phyloP scores from a whole-genome alignment of 2,888 invertebrate species.

The Callyntrura guangdongensis region DNA sequence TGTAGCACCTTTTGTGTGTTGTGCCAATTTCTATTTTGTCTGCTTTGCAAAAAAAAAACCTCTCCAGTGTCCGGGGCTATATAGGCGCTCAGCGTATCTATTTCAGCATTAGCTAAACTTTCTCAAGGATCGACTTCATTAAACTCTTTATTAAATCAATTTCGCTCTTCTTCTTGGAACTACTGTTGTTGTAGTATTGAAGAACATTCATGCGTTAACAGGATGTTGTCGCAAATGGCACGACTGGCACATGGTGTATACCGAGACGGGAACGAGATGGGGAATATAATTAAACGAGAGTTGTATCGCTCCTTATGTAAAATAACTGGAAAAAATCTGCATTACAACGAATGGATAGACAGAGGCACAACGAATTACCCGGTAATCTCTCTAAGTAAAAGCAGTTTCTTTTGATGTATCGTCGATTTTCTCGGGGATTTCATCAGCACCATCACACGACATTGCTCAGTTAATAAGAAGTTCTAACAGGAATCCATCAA shows the following conservation, averaged over 20 bases:
- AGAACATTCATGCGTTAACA: no score
- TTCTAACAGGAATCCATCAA: neutral
- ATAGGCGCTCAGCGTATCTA: neutral
- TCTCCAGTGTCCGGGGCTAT: neutral
- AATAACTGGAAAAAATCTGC: no score
- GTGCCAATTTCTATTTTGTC: neutral
- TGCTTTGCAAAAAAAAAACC: neutral
- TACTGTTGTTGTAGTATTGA: neutral
- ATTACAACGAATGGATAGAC: no score
- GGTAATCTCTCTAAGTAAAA: neutral
- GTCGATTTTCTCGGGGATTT: neutral
- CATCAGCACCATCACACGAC: no score
- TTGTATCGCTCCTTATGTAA: no score
- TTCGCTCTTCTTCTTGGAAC: neutral
- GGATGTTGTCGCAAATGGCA: neutral
- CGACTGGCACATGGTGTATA: neutral
- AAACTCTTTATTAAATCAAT: slow-evolving; percentile 59
- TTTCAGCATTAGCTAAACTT: neutral
- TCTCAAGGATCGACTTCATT: slow-evolving; percentile 52
- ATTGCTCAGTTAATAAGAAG: no score
- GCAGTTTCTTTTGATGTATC: no score
- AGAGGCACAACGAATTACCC: no score
- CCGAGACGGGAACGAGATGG: neutral
- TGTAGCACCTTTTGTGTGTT: neutral
- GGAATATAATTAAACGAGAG: neutral